phyloP scores from a whole-genome alignment of 2,113 vertebrate genomes.

The Tetrax tetrax region DNA sequence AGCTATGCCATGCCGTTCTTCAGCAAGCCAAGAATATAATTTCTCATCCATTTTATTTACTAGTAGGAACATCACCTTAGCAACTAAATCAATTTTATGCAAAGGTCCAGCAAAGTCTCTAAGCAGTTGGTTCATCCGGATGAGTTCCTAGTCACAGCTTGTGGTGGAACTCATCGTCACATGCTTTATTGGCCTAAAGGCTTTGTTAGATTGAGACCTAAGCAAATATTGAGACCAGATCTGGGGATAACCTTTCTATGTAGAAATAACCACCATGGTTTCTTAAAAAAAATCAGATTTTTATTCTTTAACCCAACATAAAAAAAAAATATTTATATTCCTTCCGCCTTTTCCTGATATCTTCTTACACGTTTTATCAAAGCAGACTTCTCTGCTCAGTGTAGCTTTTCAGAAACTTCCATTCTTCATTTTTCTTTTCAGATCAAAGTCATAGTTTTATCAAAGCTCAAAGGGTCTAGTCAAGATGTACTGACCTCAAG shows the following conservation, averaged over 20 bases:
- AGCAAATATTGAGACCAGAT: not conserved
- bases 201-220: not conserved
- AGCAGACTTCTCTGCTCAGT: not conserved
- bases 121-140: not conserved
- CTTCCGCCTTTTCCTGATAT: not conserved
- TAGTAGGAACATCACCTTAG: not conserved
- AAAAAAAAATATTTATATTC: not conserved
- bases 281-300: rapidly evolving
- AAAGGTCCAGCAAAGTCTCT: not conserved
- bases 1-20: not conserved
- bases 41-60: not conserved
- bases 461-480: not conserved
- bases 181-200: not conserved
- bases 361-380: constrained; percentile 12
- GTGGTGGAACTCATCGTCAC: not conserved
- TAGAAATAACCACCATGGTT: not conserved
- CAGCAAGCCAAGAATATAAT: not conserved
- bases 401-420: not conserved
- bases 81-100: not conserved
- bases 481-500: not conserved
- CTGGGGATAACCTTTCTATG: not conserved
- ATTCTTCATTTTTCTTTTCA: not conserved
- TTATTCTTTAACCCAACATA: not conserved
- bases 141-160: not conserved
- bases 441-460: not conserved